These are phyloP conservation scores for Python bivittatus DNA, from an alignment of 2,113 vertebrate species.

Conservation along the genomic window DNA sequence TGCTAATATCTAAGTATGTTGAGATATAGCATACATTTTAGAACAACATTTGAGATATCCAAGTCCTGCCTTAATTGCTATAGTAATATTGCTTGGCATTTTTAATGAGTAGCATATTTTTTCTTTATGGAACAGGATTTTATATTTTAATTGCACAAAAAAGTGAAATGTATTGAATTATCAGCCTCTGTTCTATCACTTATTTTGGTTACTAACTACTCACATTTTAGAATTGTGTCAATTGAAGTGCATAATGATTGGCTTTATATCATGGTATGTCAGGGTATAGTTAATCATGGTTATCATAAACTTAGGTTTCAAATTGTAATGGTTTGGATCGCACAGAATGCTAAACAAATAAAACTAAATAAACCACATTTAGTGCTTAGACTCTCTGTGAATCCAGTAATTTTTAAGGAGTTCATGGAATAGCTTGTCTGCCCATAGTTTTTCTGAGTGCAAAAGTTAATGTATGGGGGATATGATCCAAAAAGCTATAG, in stretches of 20 bases:
- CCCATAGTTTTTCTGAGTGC: not conserved
- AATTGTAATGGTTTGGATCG: not conserved
- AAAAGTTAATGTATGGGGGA: not conserved
- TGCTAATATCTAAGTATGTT: not conserved
- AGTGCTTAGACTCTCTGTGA: not conserved
- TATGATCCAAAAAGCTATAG: not conserved
- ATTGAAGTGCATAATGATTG: not conserved
- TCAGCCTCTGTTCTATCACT: not conserved
- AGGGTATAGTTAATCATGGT: not conserved
- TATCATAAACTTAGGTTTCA: not conserved
- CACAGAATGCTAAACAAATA: not conserved
- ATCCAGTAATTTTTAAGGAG: not conserved
- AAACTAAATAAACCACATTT: not conserved
- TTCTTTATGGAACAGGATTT: not conserved
- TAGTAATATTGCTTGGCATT: not conserved
- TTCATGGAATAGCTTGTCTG: not conserved
- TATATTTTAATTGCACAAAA: not conserved
- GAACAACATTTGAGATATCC: not conserved
- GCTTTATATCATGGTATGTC: not conserved
- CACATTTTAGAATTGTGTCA: not conserved
- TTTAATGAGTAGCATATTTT: not conserved
- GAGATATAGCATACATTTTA: not conserved
- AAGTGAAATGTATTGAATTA: not conserved
- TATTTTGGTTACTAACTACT: not conserved
- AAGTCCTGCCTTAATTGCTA: not conserved